Percentiles rank a stretch among this genome's conserved stretches.
Conservation (phyloP, 2,797 vertebrate species). For the Chrosomus eos region DNA sequence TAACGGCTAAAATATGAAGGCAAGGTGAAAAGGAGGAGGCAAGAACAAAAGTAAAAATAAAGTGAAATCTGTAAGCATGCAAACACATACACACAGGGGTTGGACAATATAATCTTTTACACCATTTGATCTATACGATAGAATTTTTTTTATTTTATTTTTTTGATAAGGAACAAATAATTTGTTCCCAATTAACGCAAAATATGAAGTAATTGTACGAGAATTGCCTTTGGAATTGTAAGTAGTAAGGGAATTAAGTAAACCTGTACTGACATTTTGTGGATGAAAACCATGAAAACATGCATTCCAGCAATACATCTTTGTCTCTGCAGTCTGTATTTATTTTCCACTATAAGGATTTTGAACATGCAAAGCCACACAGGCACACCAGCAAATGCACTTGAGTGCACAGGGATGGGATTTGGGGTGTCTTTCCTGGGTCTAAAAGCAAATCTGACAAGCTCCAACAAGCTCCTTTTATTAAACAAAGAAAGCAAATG, state of each 20-base stretch:
- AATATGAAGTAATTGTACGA: background rate
- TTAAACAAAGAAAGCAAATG: constrained; percentile 58
- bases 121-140: background rate
- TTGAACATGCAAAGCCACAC: constrained; percentile 52
- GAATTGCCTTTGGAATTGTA: background rate
- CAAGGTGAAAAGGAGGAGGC: too few relatives aligned
- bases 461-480: constrained; percentile 59
- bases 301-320: background rate
- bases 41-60: background rate
- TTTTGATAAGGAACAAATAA: background rate
- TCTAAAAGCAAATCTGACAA: constrained; percentile 61
- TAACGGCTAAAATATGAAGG: background rate
- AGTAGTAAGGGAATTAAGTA: background rate
- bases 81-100: too few relatives aligned
- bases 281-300: constrained; percentile 25
- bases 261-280: constrained; percentile 23
- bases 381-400: constrained; percentile 45
- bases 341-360: constrained; percentile 32
- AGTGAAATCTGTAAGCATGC: too few relatives aligned
- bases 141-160: background rate
- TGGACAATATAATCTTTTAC: background rate
- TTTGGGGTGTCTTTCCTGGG: constrained; percentile 47
- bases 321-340: constrained; percentile 30
- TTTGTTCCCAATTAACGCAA: background rate
- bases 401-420: constrained; percentile 52